Evolutionary conservation across 2,797 vertebrate genomes (phyloP).

Genomic region (Protosalanx chinensis): DNA sequence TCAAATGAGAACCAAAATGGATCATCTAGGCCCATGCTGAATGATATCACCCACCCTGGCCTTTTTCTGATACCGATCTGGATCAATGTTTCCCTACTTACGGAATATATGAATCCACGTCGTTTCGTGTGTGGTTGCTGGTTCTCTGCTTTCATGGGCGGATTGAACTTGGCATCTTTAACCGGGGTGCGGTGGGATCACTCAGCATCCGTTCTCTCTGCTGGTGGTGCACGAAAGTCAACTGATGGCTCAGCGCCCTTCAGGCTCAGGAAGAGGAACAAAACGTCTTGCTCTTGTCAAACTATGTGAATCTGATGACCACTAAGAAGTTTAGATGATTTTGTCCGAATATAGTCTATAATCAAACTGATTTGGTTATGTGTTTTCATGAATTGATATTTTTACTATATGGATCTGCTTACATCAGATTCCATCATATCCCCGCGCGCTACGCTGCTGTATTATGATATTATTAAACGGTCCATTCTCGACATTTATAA

Average conservation of each 20-base stretch:
- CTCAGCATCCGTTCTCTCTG: constrained; percentile 7
- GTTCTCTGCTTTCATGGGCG: constrained; percentile 8
- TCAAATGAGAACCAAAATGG: background rate
- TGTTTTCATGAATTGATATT: no score
- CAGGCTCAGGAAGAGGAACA: background rate
- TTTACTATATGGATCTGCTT: no score
- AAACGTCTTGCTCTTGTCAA: background rate
- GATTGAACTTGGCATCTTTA: constrained; percentile 11
- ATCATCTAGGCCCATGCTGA: constrained; percentile 2
- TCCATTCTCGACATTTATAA: no score
- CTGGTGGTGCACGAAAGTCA: background rate
- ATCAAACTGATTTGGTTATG: no score
- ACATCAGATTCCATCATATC: no score
- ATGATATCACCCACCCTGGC: background rate
- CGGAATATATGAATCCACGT: background rate
- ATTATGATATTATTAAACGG: no score
- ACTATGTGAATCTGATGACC: no score
- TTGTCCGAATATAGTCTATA: no score
- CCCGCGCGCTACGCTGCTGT: no score
- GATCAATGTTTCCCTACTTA: constrained; percentile 13
- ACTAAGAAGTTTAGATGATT: no score
- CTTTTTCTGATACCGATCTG: background rate
- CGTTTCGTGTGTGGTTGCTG: background rate
- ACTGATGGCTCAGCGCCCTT: constrained; percentile 13
- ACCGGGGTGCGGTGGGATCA: background rate